Conservation (phyloP, 2,113 vertebrate species). For the Alosa alosa region DNA sequence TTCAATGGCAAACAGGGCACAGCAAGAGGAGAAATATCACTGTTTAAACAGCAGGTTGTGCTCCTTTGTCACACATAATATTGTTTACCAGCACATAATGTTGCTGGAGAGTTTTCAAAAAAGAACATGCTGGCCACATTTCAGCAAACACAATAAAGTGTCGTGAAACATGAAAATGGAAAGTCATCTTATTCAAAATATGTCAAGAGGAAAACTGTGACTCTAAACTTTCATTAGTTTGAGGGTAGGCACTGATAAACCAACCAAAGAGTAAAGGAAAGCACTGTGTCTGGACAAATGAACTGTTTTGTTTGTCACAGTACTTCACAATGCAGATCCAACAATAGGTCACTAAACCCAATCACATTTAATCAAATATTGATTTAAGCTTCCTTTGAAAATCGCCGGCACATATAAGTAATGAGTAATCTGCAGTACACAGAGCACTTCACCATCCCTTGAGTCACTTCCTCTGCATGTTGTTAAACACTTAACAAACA, state of each 20-base stretch:
- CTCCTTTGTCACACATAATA: constrained; percentile 6
- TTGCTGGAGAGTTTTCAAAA: not conserved
- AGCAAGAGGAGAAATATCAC: not conserved
- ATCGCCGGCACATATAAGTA: not conserved
- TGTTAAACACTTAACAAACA: constrained; percentile 20
- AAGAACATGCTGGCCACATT: not conserved
- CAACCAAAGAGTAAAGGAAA: not conserved
- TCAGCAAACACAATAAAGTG: not conserved
- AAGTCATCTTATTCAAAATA: not conserved
- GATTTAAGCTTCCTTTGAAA: constrained; percentile 13
- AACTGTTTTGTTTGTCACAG: constrained; percentile 8
- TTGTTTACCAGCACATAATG: constrained; percentile 6
- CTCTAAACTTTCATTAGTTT: not conserved
- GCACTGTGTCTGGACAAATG: not conserved
- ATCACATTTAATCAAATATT: constrained; percentile 16
- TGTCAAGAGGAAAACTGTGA: not conserved
- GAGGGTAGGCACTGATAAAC: not conserved
- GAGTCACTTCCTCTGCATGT: not conserved
- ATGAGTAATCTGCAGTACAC: not conserved
- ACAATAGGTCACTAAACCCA: constrained; percentile 6
- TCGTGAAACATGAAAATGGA: not conserved
- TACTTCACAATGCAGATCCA: not conserved
- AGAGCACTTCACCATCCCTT: not conserved
- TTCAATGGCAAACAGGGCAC: constrained; percentile 11
- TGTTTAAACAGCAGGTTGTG: constrained; percentile 27